Conservation (phyloP, 2,797 vertebrate species). For the Amphiprion clarkii region DNA sequence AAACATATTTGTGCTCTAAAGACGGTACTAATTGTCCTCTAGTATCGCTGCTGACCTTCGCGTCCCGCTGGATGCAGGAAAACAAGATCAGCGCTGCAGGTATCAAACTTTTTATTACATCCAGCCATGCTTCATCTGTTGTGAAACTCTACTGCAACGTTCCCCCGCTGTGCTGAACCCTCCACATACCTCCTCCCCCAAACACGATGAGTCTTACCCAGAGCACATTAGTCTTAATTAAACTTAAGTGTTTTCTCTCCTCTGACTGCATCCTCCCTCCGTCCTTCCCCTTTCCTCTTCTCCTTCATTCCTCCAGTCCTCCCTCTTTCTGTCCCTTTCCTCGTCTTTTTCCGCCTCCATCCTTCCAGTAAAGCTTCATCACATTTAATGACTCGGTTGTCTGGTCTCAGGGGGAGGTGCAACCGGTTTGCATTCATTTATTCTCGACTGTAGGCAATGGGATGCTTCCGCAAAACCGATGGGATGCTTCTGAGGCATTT, state of each 20-base stretch:
- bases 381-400: constrained; percentile 55
- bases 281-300: not conserved
- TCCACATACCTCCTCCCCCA: constrained; percentile 37
- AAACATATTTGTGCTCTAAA: no score
- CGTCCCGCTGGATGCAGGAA: constrained; percentile 28
- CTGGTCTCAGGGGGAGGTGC: constrained; percentile 52
- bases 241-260: constrained; percentile 54
- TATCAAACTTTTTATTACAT: constrained; percentile 50
- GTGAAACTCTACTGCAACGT: constrained; percentile 30
- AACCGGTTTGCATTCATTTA: constrained; percentile 69
- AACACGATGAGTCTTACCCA: constrained; percentile 47
- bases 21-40: constrained; percentile 36
- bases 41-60: constrained; percentile 39
- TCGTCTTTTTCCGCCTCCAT: constrained; percentile 1
- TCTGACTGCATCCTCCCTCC: constrained; percentile 34
- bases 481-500: constrained; percentile 42
- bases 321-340: constrained; percentile 15
- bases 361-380: constrained; percentile 53
- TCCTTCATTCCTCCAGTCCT: constrained; percentile 23
- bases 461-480: constrained; percentile 35
- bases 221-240: constrained; percentile 77
- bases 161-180: constrained; percentile 52
- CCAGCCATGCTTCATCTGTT: constrained; percentile 46
- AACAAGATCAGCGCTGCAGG: constrained; percentile 60
- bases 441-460: constrained; percentile 54